Percentiles rank a stretch among this genome's conserved stretches.
Evolutionary conservation across 2,888 invertebrate species (phyloP).

Genomic region (Ommatoiulus sabulosus): DNA sequence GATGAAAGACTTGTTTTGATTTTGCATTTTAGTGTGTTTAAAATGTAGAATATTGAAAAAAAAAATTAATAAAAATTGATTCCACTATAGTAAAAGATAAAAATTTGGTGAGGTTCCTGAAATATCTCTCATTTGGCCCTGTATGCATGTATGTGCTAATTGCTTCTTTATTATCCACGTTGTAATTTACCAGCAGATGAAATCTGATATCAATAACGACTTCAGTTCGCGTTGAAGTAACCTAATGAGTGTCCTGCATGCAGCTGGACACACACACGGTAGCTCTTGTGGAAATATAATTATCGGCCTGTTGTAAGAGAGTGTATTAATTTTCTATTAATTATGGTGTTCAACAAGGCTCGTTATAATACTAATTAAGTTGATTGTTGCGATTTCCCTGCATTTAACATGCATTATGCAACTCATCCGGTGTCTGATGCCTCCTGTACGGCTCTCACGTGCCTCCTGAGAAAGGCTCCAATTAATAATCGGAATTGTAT

Average conservation of each 20-base stretch:
- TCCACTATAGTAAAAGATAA: too few species aligned
- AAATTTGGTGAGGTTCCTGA: too few species aligned
- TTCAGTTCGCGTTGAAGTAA: background rate
- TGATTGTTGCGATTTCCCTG: slow-evolving; percentile 6
- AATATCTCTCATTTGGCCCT: background rate
- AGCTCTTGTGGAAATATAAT: background rate
- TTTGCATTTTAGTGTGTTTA: too few species aligned
- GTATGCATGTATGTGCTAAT: background rate
- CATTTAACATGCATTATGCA: slow-evolving; percentile 34
- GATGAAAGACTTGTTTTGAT: too few species aligned
- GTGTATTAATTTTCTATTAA: background rate
- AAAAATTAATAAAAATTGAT: too few species aligned
- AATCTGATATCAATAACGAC: background rate
- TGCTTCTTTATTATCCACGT: background rate
- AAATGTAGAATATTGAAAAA: too few species aligned
- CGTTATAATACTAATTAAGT: background rate
- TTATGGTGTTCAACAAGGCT: background rate
- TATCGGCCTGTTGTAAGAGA: background rate
- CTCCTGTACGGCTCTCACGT: background rate
- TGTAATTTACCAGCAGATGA: background rate
- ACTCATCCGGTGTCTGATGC: slow-evolving; percentile 11
- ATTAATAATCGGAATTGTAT: background rate
- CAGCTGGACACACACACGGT: background rate
- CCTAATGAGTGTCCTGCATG: background rate
- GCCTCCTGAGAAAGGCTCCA: background rate